Conservation (phyloP, 2,113 vertebrate species). For the Dromaius novaehollandiae region DNA sequence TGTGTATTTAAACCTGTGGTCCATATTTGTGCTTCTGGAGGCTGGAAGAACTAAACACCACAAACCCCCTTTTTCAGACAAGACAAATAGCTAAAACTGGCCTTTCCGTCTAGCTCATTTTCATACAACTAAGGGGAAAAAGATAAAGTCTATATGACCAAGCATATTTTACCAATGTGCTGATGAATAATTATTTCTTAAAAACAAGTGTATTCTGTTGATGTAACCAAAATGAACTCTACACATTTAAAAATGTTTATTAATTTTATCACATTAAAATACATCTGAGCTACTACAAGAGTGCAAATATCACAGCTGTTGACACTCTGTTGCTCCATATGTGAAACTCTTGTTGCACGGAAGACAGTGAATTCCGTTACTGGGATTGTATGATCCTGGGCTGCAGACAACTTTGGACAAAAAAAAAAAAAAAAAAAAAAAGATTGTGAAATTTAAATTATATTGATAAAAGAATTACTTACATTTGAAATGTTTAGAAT, state of each 20-base stretch:
- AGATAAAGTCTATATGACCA: neutral
- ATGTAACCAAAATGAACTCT: neutral
- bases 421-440: neutral
- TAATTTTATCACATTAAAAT: neutral
- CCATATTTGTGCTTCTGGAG: neutral
- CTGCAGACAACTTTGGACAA: slow-evolving; percentile 57
- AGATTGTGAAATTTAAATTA: neutral
- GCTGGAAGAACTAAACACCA: neutral
- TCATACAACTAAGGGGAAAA: neutral
- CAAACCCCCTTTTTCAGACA: neutral
- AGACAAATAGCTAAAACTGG: neutral
- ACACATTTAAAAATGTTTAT: slow-evolving; percentile 48
- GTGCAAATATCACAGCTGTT: neutral
- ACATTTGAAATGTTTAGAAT: neutral
- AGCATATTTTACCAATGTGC: slow-evolving; percentile 1
- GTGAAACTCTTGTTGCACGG: slow-evolving; percentile 32
- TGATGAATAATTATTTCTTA: neutral
- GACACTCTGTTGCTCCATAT: slow-evolving; percentile 45
- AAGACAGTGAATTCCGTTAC: slow-evolving; percentile 54
- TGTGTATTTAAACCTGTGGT: neutral
- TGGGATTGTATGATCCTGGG: slow-evolving; percentile 69
- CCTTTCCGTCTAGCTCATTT: neutral
- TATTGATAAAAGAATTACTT: neutral
- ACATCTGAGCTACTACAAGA: neutral
- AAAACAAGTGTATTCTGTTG: slow-evolving; percentile 9